phyloP scores from a whole-genome alignment of 2,113 vertebrate genomes.

The Muscicapa adusta region DNA sequence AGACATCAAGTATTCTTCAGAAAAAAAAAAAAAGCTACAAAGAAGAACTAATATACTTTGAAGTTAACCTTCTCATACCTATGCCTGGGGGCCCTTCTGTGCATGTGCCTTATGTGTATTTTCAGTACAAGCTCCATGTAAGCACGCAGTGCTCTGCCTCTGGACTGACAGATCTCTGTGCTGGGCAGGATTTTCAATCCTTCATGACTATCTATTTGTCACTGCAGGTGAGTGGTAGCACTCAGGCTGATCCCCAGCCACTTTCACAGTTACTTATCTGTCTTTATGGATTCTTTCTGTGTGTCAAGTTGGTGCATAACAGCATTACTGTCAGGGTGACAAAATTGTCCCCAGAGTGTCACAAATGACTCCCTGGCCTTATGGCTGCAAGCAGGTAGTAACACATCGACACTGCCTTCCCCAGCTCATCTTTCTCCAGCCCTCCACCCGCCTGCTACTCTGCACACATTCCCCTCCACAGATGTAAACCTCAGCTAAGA shows the following conservation, averaged over 20 bases:
- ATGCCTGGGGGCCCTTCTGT: neutral
- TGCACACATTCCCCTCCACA: fast-evolving
- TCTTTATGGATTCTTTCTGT: slow-evolving; percentile 84
- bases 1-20: neutral
- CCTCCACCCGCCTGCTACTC: neutral
- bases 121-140: neutral
- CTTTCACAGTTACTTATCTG: slow-evolving; percentile 85
- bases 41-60: neutral
- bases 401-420: slow-evolving; percentile 20
- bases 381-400: slow-evolving; percentile 68
- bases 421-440: slow-evolving; percentile 22
- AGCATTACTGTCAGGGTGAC: slow-evolving; percentile 86
- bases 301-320: slow-evolving; percentile 81
- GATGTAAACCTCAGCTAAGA: neutral
- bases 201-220: slow-evolving; percentile 80
- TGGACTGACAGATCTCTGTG: slow-evolving; percentile 68
- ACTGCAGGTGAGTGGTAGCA: slow-evolving; percentile 79
- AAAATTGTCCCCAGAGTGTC: slow-evolving; percentile 81
- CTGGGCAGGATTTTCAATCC: slow-evolving; percentile 77
- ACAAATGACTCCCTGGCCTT: slow-evolving; percentile 79
- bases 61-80: neutral
- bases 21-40: neutral
- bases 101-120: neutral
- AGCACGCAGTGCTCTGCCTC: neutral
- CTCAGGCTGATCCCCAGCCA: slow-evolving; percentile 79